A percentile compares a stretch with the other conserved stretches of the same genome.
Conservation (phyloP, 2,797 vertebrate genomes). For the Aphelocoma californica region DNA sequence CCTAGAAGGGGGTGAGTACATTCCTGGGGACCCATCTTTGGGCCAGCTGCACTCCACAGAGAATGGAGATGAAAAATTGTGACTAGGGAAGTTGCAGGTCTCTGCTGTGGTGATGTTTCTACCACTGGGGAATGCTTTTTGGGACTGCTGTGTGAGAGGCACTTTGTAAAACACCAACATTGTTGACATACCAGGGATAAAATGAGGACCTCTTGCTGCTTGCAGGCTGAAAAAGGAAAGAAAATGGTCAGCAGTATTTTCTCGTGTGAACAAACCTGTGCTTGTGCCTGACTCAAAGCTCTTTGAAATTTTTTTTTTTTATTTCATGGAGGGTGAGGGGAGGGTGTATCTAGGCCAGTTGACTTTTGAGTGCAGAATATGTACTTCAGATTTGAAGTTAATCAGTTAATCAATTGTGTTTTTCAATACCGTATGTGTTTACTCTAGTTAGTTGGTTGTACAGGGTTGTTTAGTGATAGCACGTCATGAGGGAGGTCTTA, state of each 20-base stretch:
- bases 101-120: not conserved
- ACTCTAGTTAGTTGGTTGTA: not conserved
- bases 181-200: not conserved
- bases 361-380: not conserved
- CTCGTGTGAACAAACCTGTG: not conserved
- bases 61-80: not conserved
- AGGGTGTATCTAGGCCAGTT: not conserved
- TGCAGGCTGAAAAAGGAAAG: not conserved
- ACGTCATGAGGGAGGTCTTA: constrained; percentile 29
- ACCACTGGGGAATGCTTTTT: not conserved
- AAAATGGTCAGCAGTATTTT: not conserved
- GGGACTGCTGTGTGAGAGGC: not conserved
- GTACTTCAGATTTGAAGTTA: not conserved
- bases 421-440: not conserved
- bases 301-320: not conserved
- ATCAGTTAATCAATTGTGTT: not conserved
- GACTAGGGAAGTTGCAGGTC: not conserved
- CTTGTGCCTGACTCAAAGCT: not conserved
- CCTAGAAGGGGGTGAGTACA: not conserved
- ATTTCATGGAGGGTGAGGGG: not conserved
- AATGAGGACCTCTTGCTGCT: not conserved
- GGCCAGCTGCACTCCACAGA: not conserved
- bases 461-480: not conserved
- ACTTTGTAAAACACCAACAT: not conserved
- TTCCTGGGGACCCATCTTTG: not conserved